Evolutionary conservation across 2,113 vertebrate genomes (phyloP).

Genomic region (Excalfactoria chinensis): DNA sequence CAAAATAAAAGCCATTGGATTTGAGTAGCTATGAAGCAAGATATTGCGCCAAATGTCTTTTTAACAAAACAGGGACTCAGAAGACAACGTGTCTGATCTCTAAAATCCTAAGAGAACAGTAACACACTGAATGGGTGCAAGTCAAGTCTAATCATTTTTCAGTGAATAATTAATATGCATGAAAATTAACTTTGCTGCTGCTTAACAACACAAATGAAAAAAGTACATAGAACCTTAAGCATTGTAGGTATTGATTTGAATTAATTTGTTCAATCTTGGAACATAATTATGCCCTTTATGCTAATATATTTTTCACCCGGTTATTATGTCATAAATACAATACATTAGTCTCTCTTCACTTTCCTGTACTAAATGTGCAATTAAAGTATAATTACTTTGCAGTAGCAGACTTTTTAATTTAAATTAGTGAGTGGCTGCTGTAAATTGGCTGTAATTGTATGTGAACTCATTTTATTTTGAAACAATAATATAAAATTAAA

Average conservation of each 20-base stretch:
- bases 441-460: constrained; percentile 44
- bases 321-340: constrained; percentile 65
- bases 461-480: constrained; percentile 47
- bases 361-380: constrained; percentile 62
- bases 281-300: constrained; percentile 37
- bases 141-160: constrained; percentile 46
- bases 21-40: constrained; percentile 32
- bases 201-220: constrained; percentile 15
- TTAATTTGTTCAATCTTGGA: constrained; percentile 52
- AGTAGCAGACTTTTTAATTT: constrained; percentile 69
- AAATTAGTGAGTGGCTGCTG: constrained; percentile 57
- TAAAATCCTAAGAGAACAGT: constrained; percentile 25
- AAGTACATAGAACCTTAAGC: constrained; percentile 17
- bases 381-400: constrained; percentile 68
- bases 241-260: constrained; percentile 50
- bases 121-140: not conserved
- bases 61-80: not conserved
- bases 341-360: constrained; percentile 59
- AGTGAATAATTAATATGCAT: constrained; percentile 50
- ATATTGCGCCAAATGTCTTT: not conserved
- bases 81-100: not conserved
- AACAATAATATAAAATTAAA: constrained; percentile 31
- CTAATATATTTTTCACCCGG: constrained; percentile 58
- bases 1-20: constrained; percentile 7
- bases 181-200: constrained; percentile 48